Conservation (phyloP, 2,797 vertebrate species). For the Coracias cyanogaster region DNA sequence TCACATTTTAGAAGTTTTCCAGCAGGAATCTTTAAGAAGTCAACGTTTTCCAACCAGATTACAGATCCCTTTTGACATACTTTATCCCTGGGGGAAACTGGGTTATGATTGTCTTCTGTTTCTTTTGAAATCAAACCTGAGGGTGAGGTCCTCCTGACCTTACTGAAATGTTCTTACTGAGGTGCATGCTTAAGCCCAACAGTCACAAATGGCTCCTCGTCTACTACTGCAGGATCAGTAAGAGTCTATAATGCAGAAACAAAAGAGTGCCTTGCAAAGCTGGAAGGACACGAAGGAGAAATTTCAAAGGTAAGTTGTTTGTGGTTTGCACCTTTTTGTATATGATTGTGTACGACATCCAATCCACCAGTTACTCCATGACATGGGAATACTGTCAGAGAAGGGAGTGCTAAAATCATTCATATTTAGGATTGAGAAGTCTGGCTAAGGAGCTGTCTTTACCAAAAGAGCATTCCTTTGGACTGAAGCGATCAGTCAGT, state of each 20-base stretch:
- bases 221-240: slow-evolving; percentile 84
- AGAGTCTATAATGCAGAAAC: slow-evolving; percentile 87
- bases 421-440: background rate
- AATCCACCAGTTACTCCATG: background rate
- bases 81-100: background rate
- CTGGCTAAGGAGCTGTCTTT: background rate
- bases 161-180: background rate
- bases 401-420: background rate
- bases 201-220: background rate
- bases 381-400: background rate
- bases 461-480: background rate
- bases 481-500: background rate
- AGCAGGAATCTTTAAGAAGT: background rate
- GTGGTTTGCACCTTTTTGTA: background rate
- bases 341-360: background rate
- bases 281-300: slow-evolving; percentile 91
- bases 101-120: background rate
- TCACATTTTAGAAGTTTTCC: background rate
- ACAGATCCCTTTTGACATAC: background rate
- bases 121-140: background rate
- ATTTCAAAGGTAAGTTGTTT: slow-evolving; percentile 89
- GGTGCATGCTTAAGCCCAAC: background rate
- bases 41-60: background rate
- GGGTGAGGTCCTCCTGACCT: background rate
- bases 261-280: slow-evolving; percentile 85